phyloP scores from a whole-genome alignment of 2,888 invertebrate species.

The Hydrotaea diabolus region DNA sequence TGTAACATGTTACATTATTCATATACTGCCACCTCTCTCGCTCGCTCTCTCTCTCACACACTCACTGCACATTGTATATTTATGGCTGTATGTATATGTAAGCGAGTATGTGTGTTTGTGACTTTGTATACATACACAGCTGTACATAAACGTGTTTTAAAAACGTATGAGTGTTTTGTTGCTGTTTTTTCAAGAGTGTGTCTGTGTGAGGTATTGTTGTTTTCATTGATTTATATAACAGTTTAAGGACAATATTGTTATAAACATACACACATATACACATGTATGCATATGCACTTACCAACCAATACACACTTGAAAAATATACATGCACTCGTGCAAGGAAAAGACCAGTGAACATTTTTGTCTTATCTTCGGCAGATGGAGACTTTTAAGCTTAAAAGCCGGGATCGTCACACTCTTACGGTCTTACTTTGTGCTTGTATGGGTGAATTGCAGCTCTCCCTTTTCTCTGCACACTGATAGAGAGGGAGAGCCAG shows the following conservation, averaged over 20 bases:
- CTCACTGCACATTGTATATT: neutral
- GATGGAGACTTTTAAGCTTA: no score
- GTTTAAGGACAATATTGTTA: conserved; percentile 51
- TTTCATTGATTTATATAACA: conserved; percentile 39
- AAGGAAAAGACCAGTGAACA: neutral
- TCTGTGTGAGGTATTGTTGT: conserved; percentile 3
- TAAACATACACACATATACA: neutral
- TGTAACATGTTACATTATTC: conserved; percentile 31
- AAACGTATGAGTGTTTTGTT: conserved; percentile 18
- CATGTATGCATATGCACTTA: neutral
- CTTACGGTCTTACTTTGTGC: no score
- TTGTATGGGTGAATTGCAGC: no score
- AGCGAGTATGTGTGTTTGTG: no score
- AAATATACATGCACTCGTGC: neutral
- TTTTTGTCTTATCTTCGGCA: no score
- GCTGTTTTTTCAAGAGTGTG: conserved; percentile 9
- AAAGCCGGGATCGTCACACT: no score
- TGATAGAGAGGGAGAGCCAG: no score
- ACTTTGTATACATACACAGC: neutral
- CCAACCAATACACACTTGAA: neutral
- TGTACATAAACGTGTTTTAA: conserved; percentile 22
- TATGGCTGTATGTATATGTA: neutral
- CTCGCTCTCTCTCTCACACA: neutral
- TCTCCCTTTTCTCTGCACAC: no score
- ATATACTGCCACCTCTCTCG: conserved; percentile 11